Evolutionary conservation across 2,888 invertebrate genomes (phyloP), one percentile per base, ranked within the genome.

Genomic region (Agonopterix heracliana): DNA sequence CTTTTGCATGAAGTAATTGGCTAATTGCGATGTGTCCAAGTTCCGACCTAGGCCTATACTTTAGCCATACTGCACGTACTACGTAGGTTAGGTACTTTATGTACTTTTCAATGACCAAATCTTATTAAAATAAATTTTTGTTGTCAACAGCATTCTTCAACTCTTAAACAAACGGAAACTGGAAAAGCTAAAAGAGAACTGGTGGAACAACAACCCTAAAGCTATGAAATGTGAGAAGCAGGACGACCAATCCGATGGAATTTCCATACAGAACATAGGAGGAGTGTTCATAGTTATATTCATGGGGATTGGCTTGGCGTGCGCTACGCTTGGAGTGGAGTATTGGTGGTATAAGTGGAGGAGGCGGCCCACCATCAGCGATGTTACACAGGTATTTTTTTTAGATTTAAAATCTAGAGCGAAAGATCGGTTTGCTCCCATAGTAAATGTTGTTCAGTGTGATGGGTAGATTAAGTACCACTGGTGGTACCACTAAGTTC

Each of bases 241-340:
- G 48, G 96, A 97, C 68, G 96, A 97, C 71, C 97, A 98, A 71
- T 96, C 96, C 2, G 98, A 98, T 71, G 99, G 99, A 45, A 99
- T 99, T 70, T 98, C 97, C 53, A 98, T 99, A 53, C 94, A 97
- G 71, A 99, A 99, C 76, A 99, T 99, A 60, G 98, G 98, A 44
- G 98, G 98, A 0, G 98, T 99, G 0, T 99, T 99, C 75, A 97
- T 99, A 48, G 98, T 99, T 0, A 98, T 99, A 56, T 96, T 98
- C 69, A 97, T 98, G 62, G 98, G 98, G 0, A 97, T 98, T 35
- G 96, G 95, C 0, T 89, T 98, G 71, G 97, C 98, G 1, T 96
- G 97, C 64, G 81, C 97, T 44, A 98, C 98, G 0, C 87, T 99
- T 38, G 95, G 94, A 0, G 94, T 97, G 54, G 99, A 99, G 75